A percentile compares a stretch with the other conserved stretches of the same genome.
Conservation (phyloP, 2,113 vertebrate genomes). For the Ancistrus triradiatus region DNA sequence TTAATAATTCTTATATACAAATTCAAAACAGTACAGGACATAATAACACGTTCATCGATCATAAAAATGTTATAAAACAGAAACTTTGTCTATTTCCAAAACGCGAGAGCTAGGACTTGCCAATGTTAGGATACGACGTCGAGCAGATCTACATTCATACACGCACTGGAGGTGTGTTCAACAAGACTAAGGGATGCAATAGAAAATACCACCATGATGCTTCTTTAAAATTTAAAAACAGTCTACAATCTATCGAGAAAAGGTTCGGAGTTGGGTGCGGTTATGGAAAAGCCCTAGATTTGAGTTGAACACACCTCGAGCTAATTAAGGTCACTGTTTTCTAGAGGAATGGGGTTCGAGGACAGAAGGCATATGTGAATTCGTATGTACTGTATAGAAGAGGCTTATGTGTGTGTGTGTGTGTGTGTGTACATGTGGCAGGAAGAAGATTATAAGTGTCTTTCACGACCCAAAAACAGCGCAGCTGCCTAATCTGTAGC, state of each 20-base stretch:
- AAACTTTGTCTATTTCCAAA: conserved; percentile 78
- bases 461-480: conserved; percentile 17
- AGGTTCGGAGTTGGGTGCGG: conserved; percentile 20
- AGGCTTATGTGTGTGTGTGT: conserved; percentile 43
- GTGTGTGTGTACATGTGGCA: too few relatives aligned
- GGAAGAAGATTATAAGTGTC: not conserved
- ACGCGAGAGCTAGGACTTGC: conserved; percentile 68
- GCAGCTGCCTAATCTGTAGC: conserved; percentile 9
- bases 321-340: conserved; percentile 69
- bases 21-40: conserved; percentile 85
- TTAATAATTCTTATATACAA: conserved; percentile 98
- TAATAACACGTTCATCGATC: conserved; percentile 66
- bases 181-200: conserved; percentile 34
- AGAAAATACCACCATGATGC: conserved; percentile 22
- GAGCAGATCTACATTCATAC: conserved; percentile 72
- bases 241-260: conserved; percentile 39
- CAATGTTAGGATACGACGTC: conserved; percentile 73
- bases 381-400: conserved; percentile 34
- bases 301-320: conserved; percentile 65
- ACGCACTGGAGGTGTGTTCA: conserved; percentile 63
- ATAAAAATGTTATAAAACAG: conserved; percentile 90
- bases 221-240: conserved; percentile 37
- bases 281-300: conserved; percentile 23
- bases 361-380: conserved; percentile 62
- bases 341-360: conserved; percentile 54